Evolutionary conservation across 2,888 invertebrate genomes (phyloP).

Genomic region (Drosophila anomelani): DNA sequence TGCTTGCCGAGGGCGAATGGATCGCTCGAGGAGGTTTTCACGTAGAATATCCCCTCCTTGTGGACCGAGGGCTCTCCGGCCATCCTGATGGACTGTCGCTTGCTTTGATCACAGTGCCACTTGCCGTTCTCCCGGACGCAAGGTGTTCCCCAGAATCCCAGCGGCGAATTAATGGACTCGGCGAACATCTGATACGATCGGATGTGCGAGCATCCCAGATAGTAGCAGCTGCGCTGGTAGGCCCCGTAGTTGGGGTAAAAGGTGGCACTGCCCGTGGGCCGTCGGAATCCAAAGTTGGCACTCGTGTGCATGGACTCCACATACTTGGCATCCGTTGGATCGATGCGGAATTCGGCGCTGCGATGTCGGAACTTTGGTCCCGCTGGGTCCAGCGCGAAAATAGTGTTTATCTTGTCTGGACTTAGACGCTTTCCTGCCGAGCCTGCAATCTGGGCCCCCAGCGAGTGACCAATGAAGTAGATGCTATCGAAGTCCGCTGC

Average conservation of each 20-base stretch:
- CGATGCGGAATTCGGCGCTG: conserved; percentile 76
- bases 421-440: conserved; percentile 77
- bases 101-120: conserved; percentile 74
- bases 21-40: conserved; percentile 68
- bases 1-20: conserved; percentile 77
- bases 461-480: conserved; percentile 83
- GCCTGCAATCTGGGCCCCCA: conserved; percentile 84
- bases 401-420: conserved; percentile 76
- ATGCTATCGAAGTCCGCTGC: conserved; percentile 65
- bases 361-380: conserved; percentile 77
- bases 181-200: conserved; percentile 82
- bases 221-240: conserved; percentile 76
- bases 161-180: conserved; percentile 77
- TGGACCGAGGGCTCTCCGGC: conserved; percentile 79
- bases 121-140: conserved; percentile 58
- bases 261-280: conserved; percentile 82
- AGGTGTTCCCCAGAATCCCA: conserved; percentile 81
- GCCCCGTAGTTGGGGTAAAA: conserved; percentile 84
- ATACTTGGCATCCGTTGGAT: conserved; percentile 80
- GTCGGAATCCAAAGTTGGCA: conserved; percentile 79
- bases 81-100: conserved; percentile 65
- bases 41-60: conserved; percentile 77
- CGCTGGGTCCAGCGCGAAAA: conserved; percentile 84
- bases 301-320: conserved; percentile 84
- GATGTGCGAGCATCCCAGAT: conserved; percentile 81